Evolutionary conservation across 2,888 invertebrate species (phyloP), one percentile per base, ranked within the genome.

Genomic region (Automeris io): DNA sequence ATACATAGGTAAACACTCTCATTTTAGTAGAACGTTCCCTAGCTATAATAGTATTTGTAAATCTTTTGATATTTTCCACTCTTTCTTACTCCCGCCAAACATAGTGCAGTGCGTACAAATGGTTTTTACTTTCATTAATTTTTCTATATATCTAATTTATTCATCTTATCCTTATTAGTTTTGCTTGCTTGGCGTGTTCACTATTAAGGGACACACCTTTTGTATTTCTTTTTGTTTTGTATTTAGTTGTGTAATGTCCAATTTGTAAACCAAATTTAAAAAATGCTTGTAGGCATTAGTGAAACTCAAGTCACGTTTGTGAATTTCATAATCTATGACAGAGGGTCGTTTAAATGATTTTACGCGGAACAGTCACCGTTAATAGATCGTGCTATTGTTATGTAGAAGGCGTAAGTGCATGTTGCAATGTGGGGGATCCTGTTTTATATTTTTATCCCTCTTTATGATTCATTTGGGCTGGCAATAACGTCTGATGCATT

Each of bases 261-360:
- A n/a, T n/a, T 8, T 23, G n/a, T 23, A 23, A 23, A 23, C 7
- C 6, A 7, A 3, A 7, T 1, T 8, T 26, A 13, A 26, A 5
- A 26, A 7, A 26, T n/a, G 8, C n/a, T 5, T n/a, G 8, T 29
- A 19, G 19, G 19, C 6, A 8, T 5, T 16, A 16, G 8, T 29
- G 8, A 29, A 13, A 16, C n/a, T 2, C n/a, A 29, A 5, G 26
- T 13, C 16, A n/a, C 4, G n/a, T 16, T 16, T 29, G 29, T 8
- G 8, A 16, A 16, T 29, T 29, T n/a, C 16, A 29, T 29, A 16
- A 5, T 16, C 29, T 16, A 29, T 16, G 29, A 5, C 13, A 29
- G 16, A 29, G 29, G 29, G 29, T 29, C 29, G 29, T 16, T 29
- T 29, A 26, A 34, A 26, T 34, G 34, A 39, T 39, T 34, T 34